phyloP scores from a whole-genome alignment of 2,113 vertebrate species.

The Gallinago media region DNA sequence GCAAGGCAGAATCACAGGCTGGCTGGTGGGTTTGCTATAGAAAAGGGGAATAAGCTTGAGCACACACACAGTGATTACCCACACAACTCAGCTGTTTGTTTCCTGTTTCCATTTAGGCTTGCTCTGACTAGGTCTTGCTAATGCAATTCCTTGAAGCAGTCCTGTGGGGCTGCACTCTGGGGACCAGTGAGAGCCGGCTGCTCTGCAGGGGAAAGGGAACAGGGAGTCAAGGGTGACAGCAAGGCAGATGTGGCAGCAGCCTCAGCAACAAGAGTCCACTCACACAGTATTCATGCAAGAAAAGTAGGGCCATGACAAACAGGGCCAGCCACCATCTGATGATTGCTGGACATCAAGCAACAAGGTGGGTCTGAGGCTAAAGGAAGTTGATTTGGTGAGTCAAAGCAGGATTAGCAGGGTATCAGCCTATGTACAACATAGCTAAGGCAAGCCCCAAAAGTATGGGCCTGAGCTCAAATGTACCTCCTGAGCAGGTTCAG shows the following conservation, averaged over 20 bases:
- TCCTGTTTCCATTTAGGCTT: not conserved
- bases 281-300: not conserved
- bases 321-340: accelerated
- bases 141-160: not conserved
- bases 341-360: not conserved
- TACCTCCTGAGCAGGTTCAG: not conserved
- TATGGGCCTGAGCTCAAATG: not conserved
- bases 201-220: not conserved
- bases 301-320: not conserved
- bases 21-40: not conserved
- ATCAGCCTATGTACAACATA: not conserved
- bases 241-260: not conserved
- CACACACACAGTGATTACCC: not conserved
- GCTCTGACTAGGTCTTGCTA: not conserved
- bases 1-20: not conserved
- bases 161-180: not conserved
- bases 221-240: not conserved
- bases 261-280: not conserved
- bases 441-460: not conserved
- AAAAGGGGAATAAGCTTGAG: not conserved
- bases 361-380: not conserved
- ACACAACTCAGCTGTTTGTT: not conserved
- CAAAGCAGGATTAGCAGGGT: not conserved
- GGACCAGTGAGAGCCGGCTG: accelerated
- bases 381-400: not conserved